A percentile compares a stretch with the other conserved stretches of the same genome.
Conservation (phyloP, 2,888 invertebrate genomes). For the Leptinotarsa haldemani region DNA sequence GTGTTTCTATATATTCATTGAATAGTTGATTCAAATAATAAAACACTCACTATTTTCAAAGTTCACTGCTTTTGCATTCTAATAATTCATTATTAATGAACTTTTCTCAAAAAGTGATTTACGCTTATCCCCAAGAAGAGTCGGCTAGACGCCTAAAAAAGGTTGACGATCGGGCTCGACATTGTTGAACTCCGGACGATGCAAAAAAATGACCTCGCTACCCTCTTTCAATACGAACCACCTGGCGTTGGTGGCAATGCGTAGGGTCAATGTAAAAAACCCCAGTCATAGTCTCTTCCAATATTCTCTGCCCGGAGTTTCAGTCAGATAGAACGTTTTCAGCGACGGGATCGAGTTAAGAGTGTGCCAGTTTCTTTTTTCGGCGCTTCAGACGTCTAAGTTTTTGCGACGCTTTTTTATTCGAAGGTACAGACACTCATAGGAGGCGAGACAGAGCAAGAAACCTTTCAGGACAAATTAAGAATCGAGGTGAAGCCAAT, state of each 20-base stretch:
- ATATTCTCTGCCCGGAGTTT: not conserved
- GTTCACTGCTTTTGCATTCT: not conserved
- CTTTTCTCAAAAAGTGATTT: no score
- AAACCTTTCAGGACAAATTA: not conserved
- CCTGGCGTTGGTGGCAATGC: not conserved
- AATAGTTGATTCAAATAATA: no score
- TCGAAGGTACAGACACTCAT: not conserved
- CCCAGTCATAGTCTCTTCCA: not conserved
- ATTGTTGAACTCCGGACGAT: constrained; percentile 3
- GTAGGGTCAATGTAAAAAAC: not conserved
- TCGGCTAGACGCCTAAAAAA: constrained; percentile 16
- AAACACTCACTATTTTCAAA: not conserved
- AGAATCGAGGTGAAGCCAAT: constrained; percentile 6
- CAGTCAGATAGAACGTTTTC: not conserved
- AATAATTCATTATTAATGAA: not conserved
- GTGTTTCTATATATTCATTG: no score
- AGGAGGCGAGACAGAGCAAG: not conserved
- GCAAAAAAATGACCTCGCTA: constrained; percentile 13
- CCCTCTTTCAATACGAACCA: constrained; percentile 5
- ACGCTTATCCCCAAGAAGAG: not conserved
- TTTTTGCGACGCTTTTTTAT: constrained; percentile 5
- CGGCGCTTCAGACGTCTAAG: constrained; percentile 6
- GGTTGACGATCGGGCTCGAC: not conserved
- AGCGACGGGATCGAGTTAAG: not conserved
- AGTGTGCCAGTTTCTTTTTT: constrained; percentile 6